Evolutionary conservation across 2,888 invertebrate species (phyloP).

Genomic region (Campoplex nolae): DNA sequence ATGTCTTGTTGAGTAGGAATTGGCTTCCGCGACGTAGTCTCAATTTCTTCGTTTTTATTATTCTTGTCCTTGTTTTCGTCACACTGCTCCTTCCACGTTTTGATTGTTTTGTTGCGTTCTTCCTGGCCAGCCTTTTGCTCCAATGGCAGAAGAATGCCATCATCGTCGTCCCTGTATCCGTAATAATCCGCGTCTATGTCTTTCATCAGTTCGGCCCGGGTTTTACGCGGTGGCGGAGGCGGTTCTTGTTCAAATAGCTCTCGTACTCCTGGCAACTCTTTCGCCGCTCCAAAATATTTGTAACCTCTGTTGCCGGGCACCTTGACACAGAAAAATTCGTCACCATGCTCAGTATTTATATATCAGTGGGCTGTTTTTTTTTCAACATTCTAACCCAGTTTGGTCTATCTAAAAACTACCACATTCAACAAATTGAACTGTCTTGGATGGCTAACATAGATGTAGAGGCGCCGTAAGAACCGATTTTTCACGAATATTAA

Average conservation of each 20-base stretch:
- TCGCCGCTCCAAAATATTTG: slow-evolving; percentile 99
- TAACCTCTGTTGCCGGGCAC: slow-evolving; percentile 99
- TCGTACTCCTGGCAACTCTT: slow-evolving; percentile 98
- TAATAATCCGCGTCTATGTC: slow-evolving; percentile 99
- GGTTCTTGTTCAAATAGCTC: slow-evolving; percentile 99
- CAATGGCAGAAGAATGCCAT: slow-evolving; percentile 95
- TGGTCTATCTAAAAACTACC: no score
- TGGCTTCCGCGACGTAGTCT: slow-evolving; percentile 92
- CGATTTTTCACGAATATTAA: no score
- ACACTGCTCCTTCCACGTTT: slow-evolving; percentile 90
- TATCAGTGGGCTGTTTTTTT: no score
- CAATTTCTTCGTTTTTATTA: slow-evolving; percentile 87
- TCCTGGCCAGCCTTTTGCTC: slow-evolving; percentile 93
- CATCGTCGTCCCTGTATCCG: slow-evolving; percentile 99
- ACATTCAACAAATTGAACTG: no score
- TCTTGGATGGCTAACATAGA: no score
- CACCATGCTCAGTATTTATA: no score
- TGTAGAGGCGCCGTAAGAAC: no score
- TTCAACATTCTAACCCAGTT: no score
- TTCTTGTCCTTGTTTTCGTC: slow-evolving; percentile 86
- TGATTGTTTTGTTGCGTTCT: slow-evolving; percentile 87
- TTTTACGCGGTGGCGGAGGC: slow-evolving; percentile 95
- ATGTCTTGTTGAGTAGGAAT: slow-evolving; percentile 98
- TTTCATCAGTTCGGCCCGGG: slow-evolving; percentile 98
- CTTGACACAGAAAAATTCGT: slow-evolving; percentile 67